Base-by-base conservation (phyloP, 1,140 invertebrate genomes). In the Metaphire vulgaris region DNA sequence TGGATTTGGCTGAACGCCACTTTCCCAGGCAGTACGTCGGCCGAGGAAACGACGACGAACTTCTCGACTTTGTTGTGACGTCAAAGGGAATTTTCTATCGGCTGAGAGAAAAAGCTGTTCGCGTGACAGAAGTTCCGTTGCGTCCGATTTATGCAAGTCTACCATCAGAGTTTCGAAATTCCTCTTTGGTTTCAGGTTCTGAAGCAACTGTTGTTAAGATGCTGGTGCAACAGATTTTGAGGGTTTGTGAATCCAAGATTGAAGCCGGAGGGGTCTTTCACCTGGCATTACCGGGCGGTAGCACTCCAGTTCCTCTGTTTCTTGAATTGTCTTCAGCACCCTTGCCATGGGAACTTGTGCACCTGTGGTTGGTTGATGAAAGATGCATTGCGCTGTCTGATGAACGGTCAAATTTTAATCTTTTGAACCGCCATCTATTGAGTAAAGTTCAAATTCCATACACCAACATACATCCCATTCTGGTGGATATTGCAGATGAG, bases 1-100 rank as follows among this genome's bases (percentile, higher is more conserved):
- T 78, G n/a, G 68, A 81, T 82, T 74, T 80, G 82, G 29, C 76
- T 77, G 33, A 70, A 28, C 41, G 21, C 6, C 33, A 73, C 1
- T n/a, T n/a, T 28, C 72, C 72, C 2, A 33, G 72, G n/a, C 29
- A 28, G 26, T 73, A 73, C 41, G 1, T 73, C 0, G 72, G 72
- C 1, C 32, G 41, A 21, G 34, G 41, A 14, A 73, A 73, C n/a
- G 72, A 73, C n/a, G 31, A 32, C 6, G 72, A 73, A 29, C 32
- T 32, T 26, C 33, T 73, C n/a, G 72, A 73, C 26, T 73, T 73
- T 73, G 33, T 56, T 41, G 32, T 73, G 69, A 71, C 41, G 6
- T 56, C 41, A 21, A 56, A 21, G 21, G 41, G 41, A 56, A 6
- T 56, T 21, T 56, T 12, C 41, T 56, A 56, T 21, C 41, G 21